phyloP scores from a whole-genome alignment of 2,888 invertebrate genomes.

The Cryptocephalus primarius region DNA sequence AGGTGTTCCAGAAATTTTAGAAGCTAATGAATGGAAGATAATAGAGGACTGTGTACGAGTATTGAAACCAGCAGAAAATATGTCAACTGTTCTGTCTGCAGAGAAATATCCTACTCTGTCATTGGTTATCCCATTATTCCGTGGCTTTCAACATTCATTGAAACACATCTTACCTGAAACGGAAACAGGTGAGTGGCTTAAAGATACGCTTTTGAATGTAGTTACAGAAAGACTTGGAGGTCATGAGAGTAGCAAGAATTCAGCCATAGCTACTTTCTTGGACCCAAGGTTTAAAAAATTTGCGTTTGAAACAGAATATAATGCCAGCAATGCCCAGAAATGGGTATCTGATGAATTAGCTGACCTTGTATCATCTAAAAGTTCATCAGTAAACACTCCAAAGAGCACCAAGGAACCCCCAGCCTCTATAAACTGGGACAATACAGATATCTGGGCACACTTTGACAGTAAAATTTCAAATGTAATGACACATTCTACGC shows the following conservation, averaged over 20 bases:
- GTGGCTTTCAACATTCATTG: conserved; percentile 6
- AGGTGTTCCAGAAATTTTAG: conserved; percentile 9
- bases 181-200: conserved; percentile 4
- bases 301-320: conserved; percentile 11
- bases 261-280: conserved; percentile 13
- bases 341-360: conserved; percentile 9
- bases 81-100: conserved; percentile 6
- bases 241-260: conserved; percentile 8
- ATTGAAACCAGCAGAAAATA: conserved; percentile 6
- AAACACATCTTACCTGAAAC: conserved; percentile 3
- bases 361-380: no score
- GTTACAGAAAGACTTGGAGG: conserved; percentile 3
- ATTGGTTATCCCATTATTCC: conserved; percentile 6
- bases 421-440: no score
- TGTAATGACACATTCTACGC: no score
- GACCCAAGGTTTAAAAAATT: conserved; percentile 16
- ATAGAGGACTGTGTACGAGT: conserved; percentile 4
- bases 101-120: conserved; percentile 11
- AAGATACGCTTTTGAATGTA: conserved; percentile 3
- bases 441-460: no score
- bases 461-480: no score
- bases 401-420: no score
- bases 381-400: no score
- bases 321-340: conserved; percentile 11
- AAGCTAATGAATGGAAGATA: conserved; percentile 8